These are phyloP conservation scores for Drosophila athabasca DNA, from an alignment of 1,140 invertebrate genomes.

Conservation along the genomic window DNA sequence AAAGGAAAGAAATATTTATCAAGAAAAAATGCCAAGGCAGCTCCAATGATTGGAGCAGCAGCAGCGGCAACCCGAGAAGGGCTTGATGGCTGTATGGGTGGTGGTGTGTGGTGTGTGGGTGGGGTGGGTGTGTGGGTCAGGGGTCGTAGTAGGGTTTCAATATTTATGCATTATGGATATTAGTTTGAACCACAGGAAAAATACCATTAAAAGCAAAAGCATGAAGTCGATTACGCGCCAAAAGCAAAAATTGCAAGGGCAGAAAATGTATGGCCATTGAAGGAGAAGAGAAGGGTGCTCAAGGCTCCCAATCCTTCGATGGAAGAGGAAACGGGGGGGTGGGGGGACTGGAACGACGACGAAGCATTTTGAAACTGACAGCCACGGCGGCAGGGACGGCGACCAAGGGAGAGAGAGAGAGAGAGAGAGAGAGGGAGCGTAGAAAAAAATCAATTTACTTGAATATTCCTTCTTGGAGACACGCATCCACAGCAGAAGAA, in stretches of 20 bases:
- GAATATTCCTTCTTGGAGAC: slow-evolving; percentile 65
- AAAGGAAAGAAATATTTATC: slow-evolving; percentile 51
- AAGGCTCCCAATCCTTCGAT: slow-evolving; percentile 7
- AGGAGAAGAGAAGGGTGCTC: slow-evolving; percentile 42
- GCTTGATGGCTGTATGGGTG: slow-evolving; percentile 3
- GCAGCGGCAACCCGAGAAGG: slow-evolving; percentile 5
- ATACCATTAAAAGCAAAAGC: slow-evolving; percentile 82
- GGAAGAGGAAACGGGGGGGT: background rate
- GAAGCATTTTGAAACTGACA: slow-evolving; percentile 71
- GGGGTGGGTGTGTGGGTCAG: slow-evolving; percentile 41
- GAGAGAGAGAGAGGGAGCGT: slow-evolving; percentile 35
- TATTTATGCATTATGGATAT: slow-evolving; percentile 82
- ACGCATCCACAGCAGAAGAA: slow-evolving; percentile 38
- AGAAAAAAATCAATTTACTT: slow-evolving; percentile 79
- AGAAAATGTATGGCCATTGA: slow-evolving; percentile 57
- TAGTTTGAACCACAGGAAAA: slow-evolving; percentile 82
- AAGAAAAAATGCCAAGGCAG: slow-evolving; percentile 75
- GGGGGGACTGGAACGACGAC: slow-evolving; percentile 18
- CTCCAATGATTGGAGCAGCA: slow-evolving; percentile 47
- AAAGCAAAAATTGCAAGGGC: slow-evolving; percentile 73
- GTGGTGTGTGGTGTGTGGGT: background rate
- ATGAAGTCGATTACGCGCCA: slow-evolving; percentile 81
- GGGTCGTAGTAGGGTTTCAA: slow-evolving; percentile 67
- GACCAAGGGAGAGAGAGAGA: slow-evolving; percentile 66
- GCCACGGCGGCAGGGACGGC: slow-evolving; percentile 29